Conservation (phyloP, 2,888 invertebrate genomes). For the Plagodis pulveraria region DNA sequence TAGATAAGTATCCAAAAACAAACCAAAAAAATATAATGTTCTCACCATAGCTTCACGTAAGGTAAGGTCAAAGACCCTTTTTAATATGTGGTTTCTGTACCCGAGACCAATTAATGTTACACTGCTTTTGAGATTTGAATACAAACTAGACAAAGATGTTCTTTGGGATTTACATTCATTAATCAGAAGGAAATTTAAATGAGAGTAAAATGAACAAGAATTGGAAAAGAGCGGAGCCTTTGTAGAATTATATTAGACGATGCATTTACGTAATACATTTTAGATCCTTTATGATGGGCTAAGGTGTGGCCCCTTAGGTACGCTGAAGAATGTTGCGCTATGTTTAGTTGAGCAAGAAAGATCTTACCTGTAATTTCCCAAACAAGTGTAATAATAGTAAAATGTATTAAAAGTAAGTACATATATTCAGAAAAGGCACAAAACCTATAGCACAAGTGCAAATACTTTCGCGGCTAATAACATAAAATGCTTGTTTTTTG, state of each 20-base stretch:
- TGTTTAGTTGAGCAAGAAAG: neutral
- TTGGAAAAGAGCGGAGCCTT: constrained; percentile 12
- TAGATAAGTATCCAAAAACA: constrained; percentile 43
- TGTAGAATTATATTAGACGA: constrained; percentile 13
- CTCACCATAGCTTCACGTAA: constrained; percentile 63
- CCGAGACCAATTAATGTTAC: constrained; percentile 71
- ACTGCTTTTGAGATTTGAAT: constrained; percentile 59
- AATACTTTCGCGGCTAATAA: no score
- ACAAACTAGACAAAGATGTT: constrained; percentile 52
- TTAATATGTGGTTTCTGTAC: constrained; percentile 66
- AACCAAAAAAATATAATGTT: constrained; percentile 46
- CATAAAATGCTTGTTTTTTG: no score
- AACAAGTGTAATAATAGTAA: no score
- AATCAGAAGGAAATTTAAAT: constrained; percentile 39
- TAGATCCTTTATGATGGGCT: constrained; percentile 22
- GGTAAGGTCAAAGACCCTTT: constrained; percentile 68
- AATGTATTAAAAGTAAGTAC: no score
- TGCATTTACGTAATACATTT: constrained; percentile 13
- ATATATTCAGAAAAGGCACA: no score
- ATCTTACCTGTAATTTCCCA: no score
- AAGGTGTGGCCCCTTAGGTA: constrained; percentile 24
- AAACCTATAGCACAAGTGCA: no score
- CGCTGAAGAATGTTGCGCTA: constrained; percentile 8
- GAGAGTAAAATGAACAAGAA: constrained; percentile 20
- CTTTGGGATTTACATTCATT: constrained; percentile 43